Conservation (phyloP, 2,888 invertebrate genomes). For the Stenurella melanura region DNA sequence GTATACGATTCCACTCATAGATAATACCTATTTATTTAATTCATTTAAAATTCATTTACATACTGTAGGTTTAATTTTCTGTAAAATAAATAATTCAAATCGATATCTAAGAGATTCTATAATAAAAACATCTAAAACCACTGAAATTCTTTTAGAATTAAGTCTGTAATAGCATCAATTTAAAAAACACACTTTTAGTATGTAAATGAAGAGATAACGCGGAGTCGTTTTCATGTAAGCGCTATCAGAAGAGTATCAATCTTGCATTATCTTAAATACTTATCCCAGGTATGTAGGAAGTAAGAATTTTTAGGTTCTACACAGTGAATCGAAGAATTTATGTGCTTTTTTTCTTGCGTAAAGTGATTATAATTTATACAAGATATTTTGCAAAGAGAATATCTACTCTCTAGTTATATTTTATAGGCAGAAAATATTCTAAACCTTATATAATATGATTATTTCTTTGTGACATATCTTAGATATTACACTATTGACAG, state of each 20-base stretch:
- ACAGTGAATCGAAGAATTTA: constrained; percentile 45
- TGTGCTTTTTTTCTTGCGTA: constrained; percentile 17
- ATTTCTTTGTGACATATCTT: too few relatives aligned
- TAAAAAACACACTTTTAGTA: constrained; percentile 45
- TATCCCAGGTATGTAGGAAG: constrained; percentile 44
- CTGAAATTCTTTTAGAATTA: constrained; percentile 35
- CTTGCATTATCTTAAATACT: constrained; percentile 63
- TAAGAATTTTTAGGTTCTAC: constrained; percentile 40
- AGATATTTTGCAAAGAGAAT: too few relatives aligned
- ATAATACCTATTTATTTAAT: not conserved
- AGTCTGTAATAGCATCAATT: constrained; percentile 39
- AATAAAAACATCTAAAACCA: constrained; percentile 22
- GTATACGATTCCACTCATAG: not conserved
- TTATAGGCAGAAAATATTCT: too few relatives aligned
- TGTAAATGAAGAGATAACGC: constrained; percentile 54
- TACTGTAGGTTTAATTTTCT: not conserved
- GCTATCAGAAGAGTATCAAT: constrained; percentile 61
- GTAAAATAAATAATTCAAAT: constrained; percentile 34
- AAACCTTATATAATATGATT: too few relatives aligned
- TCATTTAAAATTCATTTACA: not conserved
- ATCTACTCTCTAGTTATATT: too few relatives aligned
- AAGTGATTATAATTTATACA: too few relatives aligned
- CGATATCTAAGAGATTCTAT: constrained; percentile 25
- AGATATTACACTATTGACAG: too few relatives aligned
- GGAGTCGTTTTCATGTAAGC: constrained; percentile 46